Percentiles rank a stretch among this genome's conserved stretches.
These are phyloP conservation scores for Napeogenes inachia DNA, from an alignment of 2,888 invertebrate genomes.

Conservation along the genomic window DNA sequence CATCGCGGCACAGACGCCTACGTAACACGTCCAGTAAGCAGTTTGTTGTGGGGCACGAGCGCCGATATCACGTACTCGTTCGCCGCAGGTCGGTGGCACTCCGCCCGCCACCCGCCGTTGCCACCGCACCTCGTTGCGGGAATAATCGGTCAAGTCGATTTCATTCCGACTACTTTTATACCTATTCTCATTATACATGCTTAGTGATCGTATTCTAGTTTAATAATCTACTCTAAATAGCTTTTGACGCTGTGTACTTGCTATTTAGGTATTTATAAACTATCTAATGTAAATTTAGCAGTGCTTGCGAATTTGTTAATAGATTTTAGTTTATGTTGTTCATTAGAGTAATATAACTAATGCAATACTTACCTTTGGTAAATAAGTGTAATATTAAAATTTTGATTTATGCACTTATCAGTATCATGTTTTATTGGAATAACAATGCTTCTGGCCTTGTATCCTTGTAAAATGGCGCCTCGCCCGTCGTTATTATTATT, in stretches of 20 bases:
- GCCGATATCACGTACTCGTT: conserved; percentile 72
- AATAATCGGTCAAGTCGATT: conserved; percentile 69
- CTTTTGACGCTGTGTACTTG: not conserved
- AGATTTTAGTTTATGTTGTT: conserved; percentile 63
- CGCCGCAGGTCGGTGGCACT: conserved; percentile 60
- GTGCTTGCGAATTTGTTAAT: conserved; percentile 12
- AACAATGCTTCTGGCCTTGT: conserved; percentile 70
- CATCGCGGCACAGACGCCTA: conserved; percentile 68
- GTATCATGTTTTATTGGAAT: conserved; percentile 45
- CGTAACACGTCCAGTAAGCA: conserved; percentile 76
- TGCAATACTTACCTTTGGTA: conserved; percentile 47
- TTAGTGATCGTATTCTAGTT: conserved; percentile 13
- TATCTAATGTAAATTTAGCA: conserved; percentile 16
- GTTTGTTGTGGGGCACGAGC: conserved; percentile 76
- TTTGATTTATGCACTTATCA: conserved; percentile 30
- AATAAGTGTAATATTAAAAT: conserved; percentile 27
- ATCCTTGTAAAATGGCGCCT: conserved; percentile 77
- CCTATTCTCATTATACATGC: conserved; percentile 19
- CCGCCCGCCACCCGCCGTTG: conserved; percentile 62
- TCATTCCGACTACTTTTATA: conserved; percentile 37
- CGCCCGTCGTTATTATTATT: conserved; percentile 70
- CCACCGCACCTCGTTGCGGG: conserved; percentile 67
- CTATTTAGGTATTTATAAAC: not conserved
- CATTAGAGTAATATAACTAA: conserved; percentile 58
- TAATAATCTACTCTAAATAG: conserved; percentile 5